These are phyloP conservation scores for Synodontis membranacea DNA, from an alignment of 2,113 vertebrate species.

Conservation along the genomic window DNA sequence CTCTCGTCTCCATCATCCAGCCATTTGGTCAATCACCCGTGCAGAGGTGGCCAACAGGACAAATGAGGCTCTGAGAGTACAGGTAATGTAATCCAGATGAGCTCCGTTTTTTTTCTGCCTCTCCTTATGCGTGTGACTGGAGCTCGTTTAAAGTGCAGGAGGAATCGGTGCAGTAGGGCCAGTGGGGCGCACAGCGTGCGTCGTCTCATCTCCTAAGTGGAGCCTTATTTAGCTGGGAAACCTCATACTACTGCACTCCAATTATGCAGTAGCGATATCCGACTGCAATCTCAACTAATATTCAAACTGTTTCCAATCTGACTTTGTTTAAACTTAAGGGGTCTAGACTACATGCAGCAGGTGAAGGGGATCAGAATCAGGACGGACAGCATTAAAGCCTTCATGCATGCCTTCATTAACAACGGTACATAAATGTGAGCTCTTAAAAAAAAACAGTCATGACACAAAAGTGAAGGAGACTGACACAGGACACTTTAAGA, in stretches of 20 bases:
- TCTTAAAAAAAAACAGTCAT: slow-evolving; percentile 23
- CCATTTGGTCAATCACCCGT: slow-evolving; percentile 45
- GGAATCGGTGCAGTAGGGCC: not conserved
- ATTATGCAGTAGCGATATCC: not conserved
- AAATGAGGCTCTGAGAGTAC: not conserved
- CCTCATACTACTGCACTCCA: slow-evolving; percentile 20
- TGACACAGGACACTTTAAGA: slow-evolving; percentile 38
- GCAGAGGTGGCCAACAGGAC: slow-evolving; percentile 25
- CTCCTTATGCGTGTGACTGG: slow-evolving; percentile 33
- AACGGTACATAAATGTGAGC: slow-evolving; percentile 29
- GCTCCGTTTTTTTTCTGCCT: slow-evolving; percentile 20
- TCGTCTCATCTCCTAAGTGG: not conserved
- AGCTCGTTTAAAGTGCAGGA: slow-evolving; percentile 39
- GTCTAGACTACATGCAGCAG: slow-evolving; percentile 44
- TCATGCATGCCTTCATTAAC: slow-evolving; percentile 47
- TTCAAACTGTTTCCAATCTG: slow-evolving; percentile 17
- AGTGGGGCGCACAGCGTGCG: not conserved
- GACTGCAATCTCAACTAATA: slow-evolving; percentile 14
- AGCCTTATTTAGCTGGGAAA: slow-evolving; percentile 4
- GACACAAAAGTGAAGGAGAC: slow-evolving; percentile 39
- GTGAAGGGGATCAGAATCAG: slow-evolving; percentile 18
- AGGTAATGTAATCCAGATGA: slow-evolving; percentile 25
- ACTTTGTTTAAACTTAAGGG: slow-evolving; percentile 1
- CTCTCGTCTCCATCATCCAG: slow-evolving; percentile 40
- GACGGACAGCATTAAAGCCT: slow-evolving; percentile 24